A percentile compares a stretch with the other conserved stretches of the same genome.
These are phyloP conservation scores for Chaetodon trifascialis DNA, from an alignment of 2,113 vertebrate species.

Conservation along the genomic window DNA sequence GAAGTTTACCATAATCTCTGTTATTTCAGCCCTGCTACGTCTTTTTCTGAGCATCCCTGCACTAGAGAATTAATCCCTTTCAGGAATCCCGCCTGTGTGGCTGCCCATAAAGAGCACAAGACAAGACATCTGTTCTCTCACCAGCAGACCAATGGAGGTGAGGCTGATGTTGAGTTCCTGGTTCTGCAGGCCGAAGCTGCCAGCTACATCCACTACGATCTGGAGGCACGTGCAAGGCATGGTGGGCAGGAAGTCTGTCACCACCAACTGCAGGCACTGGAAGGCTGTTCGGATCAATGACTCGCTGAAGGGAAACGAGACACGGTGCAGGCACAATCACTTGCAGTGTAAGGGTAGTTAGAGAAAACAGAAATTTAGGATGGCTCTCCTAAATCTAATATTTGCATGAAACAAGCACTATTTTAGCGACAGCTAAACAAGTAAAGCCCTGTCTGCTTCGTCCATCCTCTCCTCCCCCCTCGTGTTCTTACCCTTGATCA, in stretches of 20 bases:
- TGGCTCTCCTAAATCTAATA: not conserved
- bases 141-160: constrained; percentile 98
- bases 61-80: not conserved
- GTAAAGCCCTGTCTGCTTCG: no score
- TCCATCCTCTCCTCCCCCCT: not conserved
- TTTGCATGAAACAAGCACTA: not conserved
- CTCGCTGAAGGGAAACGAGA: constrained; percentile 84
- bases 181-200: constrained; percentile 99
- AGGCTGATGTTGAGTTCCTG: constrained; percentile 99
- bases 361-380: not conserved
- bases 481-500: constrained; percentile 93
- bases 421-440: not conserved
- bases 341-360: not conserved
- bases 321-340: not conserved
- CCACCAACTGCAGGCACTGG: constrained; percentile 99
- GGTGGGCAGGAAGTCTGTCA: constrained; percentile 98
- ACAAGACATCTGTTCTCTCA: constrained; percentile 71
- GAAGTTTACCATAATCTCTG: not conserved
- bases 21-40: not conserved
- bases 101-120: not conserved
- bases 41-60: no score
- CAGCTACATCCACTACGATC: constrained; percentile 98
- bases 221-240: constrained; percentile 99
- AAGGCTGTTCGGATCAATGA: constrained; percentile 98
- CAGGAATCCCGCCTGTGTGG: not conserved